Conservation (phyloP, 1,140 invertebrate species). For the Neoseiulus cucumeris region DNA sequence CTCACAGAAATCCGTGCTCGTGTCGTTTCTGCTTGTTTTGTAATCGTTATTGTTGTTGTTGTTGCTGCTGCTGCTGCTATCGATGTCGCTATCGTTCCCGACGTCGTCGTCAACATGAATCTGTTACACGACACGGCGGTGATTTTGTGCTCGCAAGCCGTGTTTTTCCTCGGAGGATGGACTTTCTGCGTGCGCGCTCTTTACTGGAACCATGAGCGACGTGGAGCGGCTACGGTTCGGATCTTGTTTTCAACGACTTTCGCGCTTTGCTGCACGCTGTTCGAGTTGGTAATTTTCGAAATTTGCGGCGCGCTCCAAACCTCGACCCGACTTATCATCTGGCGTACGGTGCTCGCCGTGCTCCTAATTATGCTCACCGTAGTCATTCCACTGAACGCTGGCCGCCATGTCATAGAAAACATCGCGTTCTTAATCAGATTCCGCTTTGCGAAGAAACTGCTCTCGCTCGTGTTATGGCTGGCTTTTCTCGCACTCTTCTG, state of each 20-base stretch:
- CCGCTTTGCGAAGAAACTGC: constrained; percentile 44
- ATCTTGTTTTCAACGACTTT: constrained; percentile 93
- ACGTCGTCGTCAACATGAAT: neutral
- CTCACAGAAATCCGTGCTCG: no score
- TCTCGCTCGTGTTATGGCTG: constrained; percentile 67
- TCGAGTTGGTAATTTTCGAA: constrained; percentile 99
- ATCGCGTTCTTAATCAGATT: constrained; percentile 56
- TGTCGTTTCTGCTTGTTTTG: no score
- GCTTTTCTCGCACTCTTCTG: constrained; percentile 90
- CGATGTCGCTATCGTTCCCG: neutral
- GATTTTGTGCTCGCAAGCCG: constrained; percentile 43
- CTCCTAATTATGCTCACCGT: constrained; percentile 87
- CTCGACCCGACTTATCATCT: constrained; percentile 81
- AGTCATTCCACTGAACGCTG: constrained; percentile 89
- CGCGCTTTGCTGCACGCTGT: constrained; percentile 96
- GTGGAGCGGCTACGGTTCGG: constrained; percentile 65
- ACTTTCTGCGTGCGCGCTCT: constrained; percentile 95
- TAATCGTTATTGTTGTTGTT: no score
- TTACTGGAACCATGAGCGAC: constrained; percentile 93
- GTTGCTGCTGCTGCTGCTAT: no score
- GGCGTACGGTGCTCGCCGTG: constrained; percentile 74
- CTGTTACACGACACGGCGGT: constrained; percentile 17
- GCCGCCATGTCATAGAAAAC: constrained; percentile 80
- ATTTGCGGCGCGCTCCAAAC: constrained; percentile 78
- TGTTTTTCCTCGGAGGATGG: constrained; percentile 89